Evolutionary conservation across 2,113 vertebrate species (phyloP).

Genomic region (Dicaeum eximium): DNA sequence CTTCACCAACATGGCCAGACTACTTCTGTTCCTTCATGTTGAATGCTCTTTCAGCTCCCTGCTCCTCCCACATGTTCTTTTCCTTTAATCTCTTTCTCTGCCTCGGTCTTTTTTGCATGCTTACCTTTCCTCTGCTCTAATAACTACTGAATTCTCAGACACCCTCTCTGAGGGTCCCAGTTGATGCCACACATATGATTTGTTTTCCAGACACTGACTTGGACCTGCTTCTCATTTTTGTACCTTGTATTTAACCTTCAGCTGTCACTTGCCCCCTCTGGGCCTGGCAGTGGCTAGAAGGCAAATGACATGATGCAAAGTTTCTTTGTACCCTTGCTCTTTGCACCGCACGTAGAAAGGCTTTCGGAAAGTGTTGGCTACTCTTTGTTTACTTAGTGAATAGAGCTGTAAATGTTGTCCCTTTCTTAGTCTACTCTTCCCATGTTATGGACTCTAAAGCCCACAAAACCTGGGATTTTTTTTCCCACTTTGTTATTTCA

Average conservation of each 20-base stretch:
- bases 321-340: neutral
- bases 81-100: neutral
- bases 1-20: neutral
- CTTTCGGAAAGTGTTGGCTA: neutral
- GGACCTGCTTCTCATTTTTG: neutral
- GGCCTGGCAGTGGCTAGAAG: neutral
- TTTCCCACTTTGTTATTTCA: neutral
- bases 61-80: neutral
- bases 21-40: neutral
- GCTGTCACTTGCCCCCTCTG: neutral
- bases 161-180: neutral
- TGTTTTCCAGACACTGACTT: neutral
- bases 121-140: neutral
- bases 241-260: neutral
- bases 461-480: neutral
- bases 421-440: neutral
- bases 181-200: accelerated
- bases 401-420: neutral
- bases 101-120: neutral
- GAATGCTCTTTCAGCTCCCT: neutral
- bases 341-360: neutral
- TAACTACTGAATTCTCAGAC: neutral
- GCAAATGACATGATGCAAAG: neutral
- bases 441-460: neutral
- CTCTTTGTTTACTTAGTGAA: neutral